These are phyloP conservation scores for Acleris holmiana DNA, from an alignment of 2,888 invertebrate genomes.

Conservation along the genomic window DNA sequence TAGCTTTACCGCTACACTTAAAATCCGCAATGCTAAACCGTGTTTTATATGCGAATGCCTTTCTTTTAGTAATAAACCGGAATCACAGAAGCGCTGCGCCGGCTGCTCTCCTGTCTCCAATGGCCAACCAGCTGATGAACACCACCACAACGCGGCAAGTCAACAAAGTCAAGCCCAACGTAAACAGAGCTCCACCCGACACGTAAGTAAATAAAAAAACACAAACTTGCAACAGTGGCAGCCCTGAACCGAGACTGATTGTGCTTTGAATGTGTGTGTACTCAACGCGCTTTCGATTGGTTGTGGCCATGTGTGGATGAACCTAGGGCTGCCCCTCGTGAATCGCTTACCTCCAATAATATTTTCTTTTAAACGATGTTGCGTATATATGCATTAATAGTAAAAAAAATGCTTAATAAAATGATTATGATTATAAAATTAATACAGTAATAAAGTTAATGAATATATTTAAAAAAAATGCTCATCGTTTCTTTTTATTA, in stretches of 20 bases:
- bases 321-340: constrained; percentile 35
- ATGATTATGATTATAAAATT: constrained; percentile 9
- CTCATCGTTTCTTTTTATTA: constrained; percentile 24
- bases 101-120: constrained; percentile 86
- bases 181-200: constrained; percentile 90
- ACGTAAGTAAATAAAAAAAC: constrained; percentile 77
- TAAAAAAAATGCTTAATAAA: constrained; percentile 23
- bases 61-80: constrained; percentile 88
- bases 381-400: constrained; percentile 31
- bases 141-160: constrained; percentile 92
- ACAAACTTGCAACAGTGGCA: constrained; percentile 27
- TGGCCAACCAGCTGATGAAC: constrained; percentile 88
- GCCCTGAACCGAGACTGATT: constrained; percentile 33
- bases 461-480: constrained; percentile 18
- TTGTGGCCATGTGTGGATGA: constrained; percentile 32
- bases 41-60: too few species aligned
- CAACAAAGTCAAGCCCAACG: constrained; percentile 95
- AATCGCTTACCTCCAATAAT: constrained; percentile 20
- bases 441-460: constrained; percentile 12
- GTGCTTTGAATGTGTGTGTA: constrained; percentile 38
- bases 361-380: constrained; percentile 19
- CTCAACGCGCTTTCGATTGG: constrained; percentile 36
- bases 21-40: too few species aligned
- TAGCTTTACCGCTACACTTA: too few species aligned
- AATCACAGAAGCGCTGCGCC: constrained; percentile 90